Conservation (phyloP, 2,888 invertebrate genomes). For the Hemithea aestivaria region DNA sequence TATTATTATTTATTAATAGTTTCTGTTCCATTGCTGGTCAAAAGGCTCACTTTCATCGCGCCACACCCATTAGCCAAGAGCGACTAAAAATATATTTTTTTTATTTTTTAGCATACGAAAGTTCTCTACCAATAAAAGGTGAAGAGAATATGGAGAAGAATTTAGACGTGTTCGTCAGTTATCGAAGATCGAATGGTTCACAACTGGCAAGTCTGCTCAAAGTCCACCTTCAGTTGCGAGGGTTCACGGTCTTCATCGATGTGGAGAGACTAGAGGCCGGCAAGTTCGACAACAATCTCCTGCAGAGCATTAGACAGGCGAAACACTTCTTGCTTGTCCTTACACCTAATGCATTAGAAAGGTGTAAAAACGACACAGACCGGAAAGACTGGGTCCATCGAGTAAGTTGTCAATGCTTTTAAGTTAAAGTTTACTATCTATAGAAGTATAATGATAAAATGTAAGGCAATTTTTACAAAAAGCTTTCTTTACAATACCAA, state of each 20-base stretch:
- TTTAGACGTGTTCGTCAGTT: slow-evolving; percentile 98
- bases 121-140: slow-evolving; percentile 81
- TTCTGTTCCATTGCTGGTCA: too few relatives aligned
- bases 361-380: slow-evolving; percentile 94
- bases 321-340: slow-evolving; percentile 97
- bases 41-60: too few relatives aligned
- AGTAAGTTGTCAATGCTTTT: slow-evolving; percentile 77
- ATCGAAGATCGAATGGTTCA: slow-evolving; percentile 97
- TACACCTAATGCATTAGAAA: slow-evolving; percentile 95
- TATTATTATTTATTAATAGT: too few relatives aligned
- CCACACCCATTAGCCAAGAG: too few relatives aligned
- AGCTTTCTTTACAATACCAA: too few relatives aligned
- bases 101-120: slow-evolving; percentile 78
- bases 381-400: slow-evolving; percentile 99
- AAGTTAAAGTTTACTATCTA: not conserved
- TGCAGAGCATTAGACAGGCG: slow-evolving; percentile 97
- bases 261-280: slow-evolving; percentile 98
- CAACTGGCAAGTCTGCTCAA: slow-evolving; percentile 96
- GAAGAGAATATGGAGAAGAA: slow-evolving; percentile 92
- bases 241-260: slow-evolving; percentile 98
- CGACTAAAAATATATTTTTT: too few relatives aligned
- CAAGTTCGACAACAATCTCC: slow-evolving; percentile 98
- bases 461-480: too few relatives aligned
- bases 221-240: slow-evolving; percentile 96
- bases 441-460: too few relatives aligned